These are phyloP conservation scores for Paedocypris micromegethes DNA, from an alignment of 2,797 vertebrate species.

Conservation along the genomic window DNA sequence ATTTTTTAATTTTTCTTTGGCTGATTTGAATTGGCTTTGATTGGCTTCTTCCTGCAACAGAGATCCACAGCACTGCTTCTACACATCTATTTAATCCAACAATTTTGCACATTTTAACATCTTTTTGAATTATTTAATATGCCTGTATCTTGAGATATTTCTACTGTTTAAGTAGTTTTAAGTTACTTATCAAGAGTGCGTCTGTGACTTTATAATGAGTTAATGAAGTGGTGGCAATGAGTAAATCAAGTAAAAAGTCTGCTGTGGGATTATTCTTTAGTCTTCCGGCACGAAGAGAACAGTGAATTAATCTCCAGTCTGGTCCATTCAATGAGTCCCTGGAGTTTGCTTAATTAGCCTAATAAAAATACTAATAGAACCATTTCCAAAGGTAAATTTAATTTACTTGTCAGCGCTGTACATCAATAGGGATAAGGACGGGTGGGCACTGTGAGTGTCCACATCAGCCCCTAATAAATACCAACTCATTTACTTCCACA, in stretches of 20 bases:
- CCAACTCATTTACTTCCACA: constrained; percentile 50
- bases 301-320: constrained; percentile 67
- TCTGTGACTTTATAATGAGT: neutral
- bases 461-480: constrained; percentile 49
- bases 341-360: constrained; percentile 89
- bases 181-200: too few species aligned
- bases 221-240: constrained; percentile 47
- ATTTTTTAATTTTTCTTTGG: too few species aligned
- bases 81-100: too few species aligned
- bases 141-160: too few species aligned
- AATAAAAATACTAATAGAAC: constrained; percentile 95
- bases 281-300: constrained; percentile 53
- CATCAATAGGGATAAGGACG: constrained; percentile 75
- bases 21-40: too few species aligned
- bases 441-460: constrained; percentile 60
- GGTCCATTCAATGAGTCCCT: constrained; percentile 79
- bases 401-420: constrained; percentile 89
- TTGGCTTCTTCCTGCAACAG: too few species aligned
- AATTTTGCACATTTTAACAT: too few species aligned
- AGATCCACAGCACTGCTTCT: too few species aligned
- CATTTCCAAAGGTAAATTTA: constrained; percentile 93
- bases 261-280: constrained; percentile 48
- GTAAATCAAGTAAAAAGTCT: constrained; percentile 41
- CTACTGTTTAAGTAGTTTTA: too few species aligned
- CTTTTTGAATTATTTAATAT: too few species aligned